A percentile compares a stretch with the other conserved stretches of the same genome.
Conservation (phyloP, 2,113 vertebrate species). For the Hiodon tergisus region DNA sequence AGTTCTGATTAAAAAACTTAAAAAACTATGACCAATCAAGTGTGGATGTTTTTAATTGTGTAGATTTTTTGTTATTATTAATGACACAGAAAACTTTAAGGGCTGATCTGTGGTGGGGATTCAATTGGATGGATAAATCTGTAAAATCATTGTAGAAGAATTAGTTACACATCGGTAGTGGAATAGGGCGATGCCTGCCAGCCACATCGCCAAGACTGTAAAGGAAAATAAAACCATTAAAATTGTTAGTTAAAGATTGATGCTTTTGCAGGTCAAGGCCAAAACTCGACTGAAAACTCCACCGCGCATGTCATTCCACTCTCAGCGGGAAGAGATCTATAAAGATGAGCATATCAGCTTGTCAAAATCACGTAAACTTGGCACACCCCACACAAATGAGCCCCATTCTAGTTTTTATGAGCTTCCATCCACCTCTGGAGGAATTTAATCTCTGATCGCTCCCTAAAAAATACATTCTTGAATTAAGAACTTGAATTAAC, state of each 20-base stretch:
- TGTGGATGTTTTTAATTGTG: neutral
- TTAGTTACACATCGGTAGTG: slow-evolving; percentile 10
- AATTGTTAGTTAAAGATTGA: slow-evolving; percentile 27
- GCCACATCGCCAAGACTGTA: too few relatives aligned
- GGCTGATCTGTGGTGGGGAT: neutral
- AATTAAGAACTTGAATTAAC: too few relatives aligned
- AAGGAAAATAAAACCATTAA: slow-evolving; percentile 35
- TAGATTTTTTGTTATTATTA: neutral
- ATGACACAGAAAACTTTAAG: neutral
- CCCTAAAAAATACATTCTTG: too few relatives aligned
- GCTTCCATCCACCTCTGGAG: too few relatives aligned
- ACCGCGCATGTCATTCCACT: neutral
- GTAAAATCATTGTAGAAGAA: neutral
- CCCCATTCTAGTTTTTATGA: too few relatives aligned
- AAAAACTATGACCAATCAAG: neutral
- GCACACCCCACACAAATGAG: too few relatives aligned
- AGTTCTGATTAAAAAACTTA: neutral
- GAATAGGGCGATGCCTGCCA: neutral
- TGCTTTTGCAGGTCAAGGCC: slow-evolving; percentile 21
- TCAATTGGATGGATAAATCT: neutral
- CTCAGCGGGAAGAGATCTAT: neutral
- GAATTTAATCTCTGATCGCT: too few relatives aligned
- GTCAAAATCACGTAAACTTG: too few relatives aligned
- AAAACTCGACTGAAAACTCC: slow-evolving; percentile 1
- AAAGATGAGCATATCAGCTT: neutral